Base-by-base conservation (phyloP, 2,113 vertebrate genomes). In the Hyperopisus bebe region DNA sequence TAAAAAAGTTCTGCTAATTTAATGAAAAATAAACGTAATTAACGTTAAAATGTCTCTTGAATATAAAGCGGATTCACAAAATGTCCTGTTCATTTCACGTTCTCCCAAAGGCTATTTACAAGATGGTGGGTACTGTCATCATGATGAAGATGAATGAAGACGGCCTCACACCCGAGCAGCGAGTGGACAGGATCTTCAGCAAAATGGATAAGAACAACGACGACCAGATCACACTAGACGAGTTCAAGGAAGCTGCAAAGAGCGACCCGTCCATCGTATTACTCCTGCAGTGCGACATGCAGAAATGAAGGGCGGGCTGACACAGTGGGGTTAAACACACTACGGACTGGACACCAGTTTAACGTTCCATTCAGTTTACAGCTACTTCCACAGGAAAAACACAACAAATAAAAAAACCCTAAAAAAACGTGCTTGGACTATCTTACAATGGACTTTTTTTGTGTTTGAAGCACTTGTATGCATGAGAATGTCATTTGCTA, bases 171-270 rank as follows among this genome's bases (percentile, higher is more conserved):
- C 98, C 98, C 0, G 96, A 98, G 94, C 98, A 99, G 92, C 94
- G 98, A 92, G 98, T 99, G 94, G 98, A 99, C 96, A 98, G 98
- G 97, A 99, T 99, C 96, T 99, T 99, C 97, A 99, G 98, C 95
- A 99, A 99, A 96, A 99, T 99, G 98, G 98, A 99, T 97, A 99
- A 99, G 96, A 99, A 99, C 97, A 99, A 99, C 96, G 98, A 99
- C 0, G 98, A 99, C 96, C 98, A 99, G 96, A 99, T 99, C 94
- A 96, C 98, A 47, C 95, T 99, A 96, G 98, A 99, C 87, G 98
- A 99, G 94, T 99, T 99, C 97, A 99, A 99, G 95, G 98, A 99
- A 94, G 98, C 98, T 80, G 98, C 98, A 90, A 99, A 99, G 96
- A 99, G 98, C 82, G 98, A 99, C 93, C 98, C 98, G 39, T 99